Evolutionary conservation across 2,797 vertebrate species (phyloP).

Genomic region (Tympanoctomys barrerae): DNA sequence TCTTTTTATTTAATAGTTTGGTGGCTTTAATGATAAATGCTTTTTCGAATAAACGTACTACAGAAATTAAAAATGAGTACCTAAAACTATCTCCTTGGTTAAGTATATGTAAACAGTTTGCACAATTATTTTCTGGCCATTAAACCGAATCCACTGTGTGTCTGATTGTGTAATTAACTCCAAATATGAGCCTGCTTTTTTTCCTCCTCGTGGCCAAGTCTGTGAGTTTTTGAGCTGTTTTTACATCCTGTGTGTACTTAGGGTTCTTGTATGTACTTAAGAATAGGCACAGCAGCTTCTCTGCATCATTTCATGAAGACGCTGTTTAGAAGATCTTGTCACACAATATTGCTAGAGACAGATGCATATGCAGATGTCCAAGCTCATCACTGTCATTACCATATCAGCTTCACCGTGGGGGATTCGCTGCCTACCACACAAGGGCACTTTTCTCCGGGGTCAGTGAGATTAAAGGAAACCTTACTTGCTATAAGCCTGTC

Average conservation of each 20-base stretch:
- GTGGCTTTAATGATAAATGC: not conserved
- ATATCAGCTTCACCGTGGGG: constrained; percentile 5
- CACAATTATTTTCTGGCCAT: constrained; percentile 39
- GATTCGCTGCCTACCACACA: not conserved
- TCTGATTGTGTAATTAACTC: constrained; percentile 2
- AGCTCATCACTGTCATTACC: constrained; percentile 63
- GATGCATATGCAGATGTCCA: constrained; percentile 75
- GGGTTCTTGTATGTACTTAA: constrained; percentile 7
- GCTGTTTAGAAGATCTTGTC: constrained; percentile 53
- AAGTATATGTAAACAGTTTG: constrained; percentile 17
- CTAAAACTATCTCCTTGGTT: not conserved
- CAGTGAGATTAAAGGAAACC: constrained; percentile 48
- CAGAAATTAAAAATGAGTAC: constrained; percentile 16
- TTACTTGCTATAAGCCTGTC: not conserved
- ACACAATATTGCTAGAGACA: constrained; percentile 66
- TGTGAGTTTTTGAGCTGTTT: not conserved
- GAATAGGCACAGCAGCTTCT: not conserved
- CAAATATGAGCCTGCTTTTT: not conserved
- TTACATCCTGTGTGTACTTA: not conserved
- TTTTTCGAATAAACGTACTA: constrained; percentile 14
- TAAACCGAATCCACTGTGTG: not conserved
- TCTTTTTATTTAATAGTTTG: not conserved
- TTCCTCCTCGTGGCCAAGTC: not conserved
- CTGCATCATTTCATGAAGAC: constrained; percentile 9
- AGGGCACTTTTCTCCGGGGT: constrained; percentile 23